These are phyloP conservation scores for Helicolenus hilgendorfi DNA, from an alignment of 2,797 vertebrate genomes.

Conservation along the genomic window DNA sequence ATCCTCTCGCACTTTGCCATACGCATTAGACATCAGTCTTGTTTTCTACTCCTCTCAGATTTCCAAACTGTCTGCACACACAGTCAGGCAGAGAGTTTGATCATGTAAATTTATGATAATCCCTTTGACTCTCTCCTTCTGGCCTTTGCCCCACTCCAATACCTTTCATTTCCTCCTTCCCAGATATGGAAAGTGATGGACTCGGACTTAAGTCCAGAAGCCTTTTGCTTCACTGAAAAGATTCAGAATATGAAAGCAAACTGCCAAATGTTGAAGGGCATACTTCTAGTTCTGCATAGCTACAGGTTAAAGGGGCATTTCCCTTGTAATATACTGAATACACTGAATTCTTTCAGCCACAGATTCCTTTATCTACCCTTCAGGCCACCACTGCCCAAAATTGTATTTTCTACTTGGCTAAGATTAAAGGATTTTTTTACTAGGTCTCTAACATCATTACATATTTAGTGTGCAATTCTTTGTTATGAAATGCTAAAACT, in stretches of 20 bases:
- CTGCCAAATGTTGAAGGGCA: constrained; percentile 47
- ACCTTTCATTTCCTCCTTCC: constrained; percentile 71
- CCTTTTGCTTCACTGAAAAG: constrained; percentile 49
- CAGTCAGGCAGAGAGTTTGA: constrained; percentile 51
- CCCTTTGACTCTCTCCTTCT: constrained; percentile 57
- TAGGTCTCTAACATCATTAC: constrained; percentile 30
- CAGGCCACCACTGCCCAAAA: constrained; percentile 8
- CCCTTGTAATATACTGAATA: constrained; percentile 6
- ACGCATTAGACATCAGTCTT: neutral
- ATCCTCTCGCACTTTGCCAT: neutral
- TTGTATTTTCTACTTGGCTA: constrained; percentile 19
- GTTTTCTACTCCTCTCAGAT: constrained; percentile 40
- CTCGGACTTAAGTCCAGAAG: constrained; percentile 47
- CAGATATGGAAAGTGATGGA: constrained; percentile 72
- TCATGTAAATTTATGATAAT: constrained; percentile 89
- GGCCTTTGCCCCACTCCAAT: constrained; percentile 66
- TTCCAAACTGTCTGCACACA: constrained; percentile 9
- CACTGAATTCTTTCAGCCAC: constrained; percentile 18
- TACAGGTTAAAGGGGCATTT: constrained; percentile 52
- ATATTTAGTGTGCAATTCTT: constrained; percentile 38
- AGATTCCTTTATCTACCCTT: constrained; percentile 48
- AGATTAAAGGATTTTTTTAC: constrained; percentile 47
- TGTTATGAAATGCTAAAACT: constrained; percentile 22
- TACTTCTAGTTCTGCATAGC: constrained; percentile 40
- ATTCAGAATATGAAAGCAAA: constrained; percentile 60